Percentiles rank a stretch among this genome's conserved stretches.
Conservation (phyloP, 2,113 vertebrate genomes). For the Fulica atra region DNA sequence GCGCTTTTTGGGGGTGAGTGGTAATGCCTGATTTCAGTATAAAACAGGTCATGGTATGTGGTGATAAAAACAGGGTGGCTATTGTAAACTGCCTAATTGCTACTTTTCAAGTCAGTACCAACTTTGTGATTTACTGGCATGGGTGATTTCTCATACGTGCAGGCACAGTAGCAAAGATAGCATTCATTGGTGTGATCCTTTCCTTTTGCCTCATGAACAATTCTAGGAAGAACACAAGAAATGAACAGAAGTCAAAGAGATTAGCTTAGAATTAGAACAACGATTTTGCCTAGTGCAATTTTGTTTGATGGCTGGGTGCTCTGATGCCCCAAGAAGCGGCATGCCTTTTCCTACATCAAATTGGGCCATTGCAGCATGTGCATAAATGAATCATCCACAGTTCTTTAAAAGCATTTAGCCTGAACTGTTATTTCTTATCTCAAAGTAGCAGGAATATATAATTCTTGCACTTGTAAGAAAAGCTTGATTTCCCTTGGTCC, state of each 20-base stretch:
- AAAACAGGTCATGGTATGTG: neutral
- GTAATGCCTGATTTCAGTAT: neutral
- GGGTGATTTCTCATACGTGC: neutral
- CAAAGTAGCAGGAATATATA: neutral
- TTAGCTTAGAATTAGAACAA: neutral
- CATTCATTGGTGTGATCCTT: neutral
- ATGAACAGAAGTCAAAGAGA: neutral
- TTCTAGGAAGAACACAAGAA: neutral
- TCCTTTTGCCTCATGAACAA: neutral
- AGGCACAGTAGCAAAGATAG: neutral
- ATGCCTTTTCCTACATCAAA: neutral
- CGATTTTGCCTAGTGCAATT: neutral
- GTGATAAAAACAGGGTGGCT: neutral
- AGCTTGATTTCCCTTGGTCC: neutral
- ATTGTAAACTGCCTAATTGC: neutral
- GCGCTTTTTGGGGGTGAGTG: neutral
- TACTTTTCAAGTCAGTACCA: constrained; percentile 18
- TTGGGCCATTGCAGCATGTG: neutral
- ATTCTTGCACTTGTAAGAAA: neutral
- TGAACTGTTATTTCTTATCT: neutral
- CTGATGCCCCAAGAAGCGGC: neutral
- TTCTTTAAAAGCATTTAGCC: neutral
- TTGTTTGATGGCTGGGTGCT: neutral
- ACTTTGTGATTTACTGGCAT: neutral
- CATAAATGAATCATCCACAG: neutral